Evolutionary conservation across 30 jellyfish, hydroid and myxozoan genomes (phyloP).

Genomic region (Aurelia aurita): DNA sequence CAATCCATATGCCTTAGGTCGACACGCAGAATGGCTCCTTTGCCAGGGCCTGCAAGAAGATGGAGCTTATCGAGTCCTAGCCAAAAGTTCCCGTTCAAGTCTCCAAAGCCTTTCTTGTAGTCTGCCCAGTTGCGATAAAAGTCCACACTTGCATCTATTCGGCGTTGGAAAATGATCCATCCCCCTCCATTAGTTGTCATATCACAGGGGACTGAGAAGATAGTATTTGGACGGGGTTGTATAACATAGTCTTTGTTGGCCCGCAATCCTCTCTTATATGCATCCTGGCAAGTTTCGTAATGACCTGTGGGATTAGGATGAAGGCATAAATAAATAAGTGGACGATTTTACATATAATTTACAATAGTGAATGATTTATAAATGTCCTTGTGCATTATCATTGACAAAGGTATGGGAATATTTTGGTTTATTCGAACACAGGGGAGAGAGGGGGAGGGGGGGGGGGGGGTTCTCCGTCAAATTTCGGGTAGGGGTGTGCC

Average conservation of each 20-base stretch:
- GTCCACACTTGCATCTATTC: constrained; percentile 42
- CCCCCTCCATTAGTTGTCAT: constrained; percentile 70
- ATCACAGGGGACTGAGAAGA: constrained; percentile 41
- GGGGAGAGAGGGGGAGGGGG: too few relatives aligned
- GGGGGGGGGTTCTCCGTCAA: too few relatives aligned
- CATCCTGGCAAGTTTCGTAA: constrained; percentile 6
- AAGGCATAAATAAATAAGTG: too few relatives aligned
- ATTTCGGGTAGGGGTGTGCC: too few relatives aligned
- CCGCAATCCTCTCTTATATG: neutral
- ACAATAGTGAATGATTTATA: too few relatives aligned
- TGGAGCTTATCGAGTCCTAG: constrained; percentile 53
- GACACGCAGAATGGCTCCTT: constrained; percentile 57
- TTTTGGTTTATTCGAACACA: too few relatives aligned
- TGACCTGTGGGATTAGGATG: too few relatives aligned
- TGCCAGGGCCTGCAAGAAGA: constrained; percentile 42
- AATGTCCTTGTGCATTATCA: too few relatives aligned
- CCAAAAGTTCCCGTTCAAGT: constrained; percentile 63
- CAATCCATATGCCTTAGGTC: constrained; percentile 21
- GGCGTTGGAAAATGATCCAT: constrained; percentile 63
- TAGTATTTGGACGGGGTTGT: neutral
- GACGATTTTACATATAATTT: too few relatives aligned
- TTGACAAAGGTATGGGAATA: too few relatives aligned
- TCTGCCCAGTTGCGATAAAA: constrained; percentile 43
- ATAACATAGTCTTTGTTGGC: neutral
- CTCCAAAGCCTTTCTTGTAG: constrained; percentile 54